Evolutionary conservation across 2,797 vertebrate genomes (phyloP).

Genomic region (Gephyroberyx darwinii): DNA sequence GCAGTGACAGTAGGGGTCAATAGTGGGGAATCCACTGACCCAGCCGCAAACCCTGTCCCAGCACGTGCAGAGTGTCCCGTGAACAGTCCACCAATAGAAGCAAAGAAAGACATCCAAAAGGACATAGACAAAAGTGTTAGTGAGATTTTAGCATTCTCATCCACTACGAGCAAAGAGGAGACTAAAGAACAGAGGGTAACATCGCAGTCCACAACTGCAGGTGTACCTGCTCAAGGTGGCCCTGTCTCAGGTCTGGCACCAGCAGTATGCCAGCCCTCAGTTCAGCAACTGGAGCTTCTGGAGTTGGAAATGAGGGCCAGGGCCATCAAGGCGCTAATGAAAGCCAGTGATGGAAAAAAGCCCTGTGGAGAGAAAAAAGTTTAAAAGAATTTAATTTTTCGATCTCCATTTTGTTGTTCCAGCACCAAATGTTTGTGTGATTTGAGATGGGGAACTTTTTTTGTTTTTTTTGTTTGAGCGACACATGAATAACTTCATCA

Average conservation of each 20-base stretch:
- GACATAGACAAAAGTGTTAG: constrained; percentile 97
- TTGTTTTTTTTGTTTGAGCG: not conserved
- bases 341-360: constrained; percentile 90
- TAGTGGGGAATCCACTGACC: not conserved
- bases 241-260: constrained; percentile 12
- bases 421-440: too few species aligned
- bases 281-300: constrained; percentile 94
- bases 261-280: constrained; percentile 86
- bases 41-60: not conserved
- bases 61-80: not conserved
- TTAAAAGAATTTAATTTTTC: constrained; percentile 15
- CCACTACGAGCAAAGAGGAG: constrained; percentile 68
- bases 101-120: constrained; percentile 86
- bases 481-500: not conserved
- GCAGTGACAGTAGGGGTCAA: constrained; percentile 52
- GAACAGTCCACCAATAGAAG: constrained; percentile 10
- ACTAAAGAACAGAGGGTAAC: constrained; percentile 55
- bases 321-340: constrained; percentile 98
- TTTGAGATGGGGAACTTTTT: not conserved
- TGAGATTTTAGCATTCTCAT: constrained; percentile 89
- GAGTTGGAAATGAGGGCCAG: constrained; percentile 97
- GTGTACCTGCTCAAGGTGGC: not conserved
- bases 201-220: not conserved
- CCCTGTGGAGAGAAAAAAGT: constrained; percentile 36
- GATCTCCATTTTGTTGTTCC: not conserved